Evolutionary conservation across 1,140 invertebrate species (phyloP).

Genomic region (Bombus superbus): DNA sequence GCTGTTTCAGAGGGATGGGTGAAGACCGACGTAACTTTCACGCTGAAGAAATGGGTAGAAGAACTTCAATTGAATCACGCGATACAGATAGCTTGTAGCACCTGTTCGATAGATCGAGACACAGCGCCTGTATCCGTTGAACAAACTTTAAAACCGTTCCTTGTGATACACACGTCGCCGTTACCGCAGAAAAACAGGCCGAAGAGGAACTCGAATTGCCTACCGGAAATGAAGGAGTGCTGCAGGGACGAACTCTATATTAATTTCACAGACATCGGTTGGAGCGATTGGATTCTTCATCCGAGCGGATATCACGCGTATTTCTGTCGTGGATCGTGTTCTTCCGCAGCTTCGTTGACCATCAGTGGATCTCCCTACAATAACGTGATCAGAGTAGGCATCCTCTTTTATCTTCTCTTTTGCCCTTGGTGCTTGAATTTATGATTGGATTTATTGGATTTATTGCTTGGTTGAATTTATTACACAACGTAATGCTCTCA

Average conservation of each 20-base stretch:
- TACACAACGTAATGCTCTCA: no score
- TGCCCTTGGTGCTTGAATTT: not conserved
- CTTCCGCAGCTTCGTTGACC: conserved; percentile 87
- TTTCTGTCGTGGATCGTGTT: conserved; percentile 92
- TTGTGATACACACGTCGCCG: conserved; percentile 87
- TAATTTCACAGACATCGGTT: conserved; percentile 92
- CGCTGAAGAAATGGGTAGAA: conserved; percentile 89
- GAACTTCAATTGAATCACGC: conserved; percentile 86
- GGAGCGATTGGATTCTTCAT: conserved; percentile 93
- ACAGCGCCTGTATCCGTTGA: conserved; percentile 86
- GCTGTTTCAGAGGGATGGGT: conserved; percentile 90
- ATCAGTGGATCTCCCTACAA: conserved; percentile 87
- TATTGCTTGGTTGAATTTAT: no score
- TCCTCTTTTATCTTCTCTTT: not conserved
- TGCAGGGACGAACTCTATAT: conserved; percentile 92
- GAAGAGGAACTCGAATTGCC: conserved; percentile 88
- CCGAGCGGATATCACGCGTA: conserved; percentile 92
- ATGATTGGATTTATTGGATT: no score
- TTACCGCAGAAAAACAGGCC: conserved; percentile 83
- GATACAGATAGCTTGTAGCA: conserved; percentile 89
- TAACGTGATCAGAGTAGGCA: conserved; percentile 88
- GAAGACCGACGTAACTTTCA: conserved; percentile 89
- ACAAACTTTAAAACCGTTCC: conserved; percentile 87
- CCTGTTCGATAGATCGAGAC: conserved; percentile 87
- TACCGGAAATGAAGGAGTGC: conserved; percentile 88